Evolutionary conservation across 2,113 vertebrate species (phyloP), one percentile per base, ranked within the genome.

Genomic region (Panthera leo): DNA sequence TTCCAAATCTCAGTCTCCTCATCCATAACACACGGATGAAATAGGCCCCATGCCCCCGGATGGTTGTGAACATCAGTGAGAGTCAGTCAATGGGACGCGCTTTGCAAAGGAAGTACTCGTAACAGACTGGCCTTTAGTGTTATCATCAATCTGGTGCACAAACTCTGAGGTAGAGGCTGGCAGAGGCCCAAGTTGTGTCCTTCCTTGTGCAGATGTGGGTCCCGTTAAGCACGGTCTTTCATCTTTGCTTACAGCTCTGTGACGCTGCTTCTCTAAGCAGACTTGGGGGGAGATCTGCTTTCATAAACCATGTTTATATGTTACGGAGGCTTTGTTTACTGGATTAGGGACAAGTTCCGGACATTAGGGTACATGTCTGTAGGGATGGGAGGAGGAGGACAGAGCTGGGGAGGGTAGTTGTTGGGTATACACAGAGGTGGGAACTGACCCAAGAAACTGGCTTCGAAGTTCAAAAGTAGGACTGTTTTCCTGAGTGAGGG

Each of bases 281-380:
- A 93, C 95, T 89, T 15, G 25, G 94, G 80, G 79, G 86, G 90
- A 78, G 88, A 93, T 96, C 95, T 98, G 65, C 0, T 48, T 98
- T 95, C 95, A 94, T 96, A 85, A 98, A 94, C 98, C 96, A 97
- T 91, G 98, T 98, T 98, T 97, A 95, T 94, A 36, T 29, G 65
- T 48, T 80, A 10, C 23, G 6, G 39, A 95, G 61, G 84, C 5
- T 96, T 97, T 94, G 89, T 95, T 98, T 98, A 93, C 96, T 92
- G 36, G 79, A 79, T 27, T 68, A 53, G 27, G 78, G 95, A 90
- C 76, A 96, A 95, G 65, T 89, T 94, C 93, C 97, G 84, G 95
- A 97, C 58, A 42, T 51, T 86, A 78, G 95, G 80, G 73, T 91
- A 75, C 92, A 86, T 21, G 11, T 39, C 86, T 51, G 34, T 9